Evolutionary conservation across 2,797 vertebrate species (phyloP).

Genomic region (Falco cherrug): DNA sequence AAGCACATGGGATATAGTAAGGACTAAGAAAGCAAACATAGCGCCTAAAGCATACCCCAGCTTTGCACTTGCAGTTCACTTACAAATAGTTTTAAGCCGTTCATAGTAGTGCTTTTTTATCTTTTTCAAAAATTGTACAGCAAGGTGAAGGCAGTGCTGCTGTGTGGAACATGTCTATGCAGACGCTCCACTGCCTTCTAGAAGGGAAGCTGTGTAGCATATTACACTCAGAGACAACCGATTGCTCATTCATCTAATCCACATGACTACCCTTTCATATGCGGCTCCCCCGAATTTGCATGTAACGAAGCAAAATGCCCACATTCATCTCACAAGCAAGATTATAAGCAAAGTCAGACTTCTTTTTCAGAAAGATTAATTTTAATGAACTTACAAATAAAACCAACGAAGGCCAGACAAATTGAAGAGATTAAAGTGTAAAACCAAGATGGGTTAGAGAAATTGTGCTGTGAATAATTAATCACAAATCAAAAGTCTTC

Average conservation of each 20-base stretch:
- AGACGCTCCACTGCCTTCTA: not conserved
- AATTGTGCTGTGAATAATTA: conserved; percentile 64
- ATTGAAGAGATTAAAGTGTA: conserved; percentile 51
- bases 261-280: not conserved
- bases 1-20: accelerated
- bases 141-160: not conserved
- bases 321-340: not conserved
- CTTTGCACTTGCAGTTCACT: not conserved
- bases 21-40: not conserved
- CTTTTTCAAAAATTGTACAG: not conserved
- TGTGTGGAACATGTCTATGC: not conserved
- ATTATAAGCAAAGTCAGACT: conserved; percentile 16
- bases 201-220: not conserved
- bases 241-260: not conserved
- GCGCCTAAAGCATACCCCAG: not conserved
- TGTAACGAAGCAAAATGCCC: not conserved
- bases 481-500: conserved; percentile 41
- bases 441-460: conserved; percentile 1
- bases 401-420: conserved; percentile 39
- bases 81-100: not conserved
- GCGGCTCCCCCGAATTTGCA: not conserved
- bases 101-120: accelerated
- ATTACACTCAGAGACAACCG: not conserved
- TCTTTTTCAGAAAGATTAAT: conserved; percentile 47
- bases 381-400: conserved; percentile 66